Base-by-base conservation (phyloP, 2,888 invertebrate genomes). In the Eupithecia insigniata region DNA sequence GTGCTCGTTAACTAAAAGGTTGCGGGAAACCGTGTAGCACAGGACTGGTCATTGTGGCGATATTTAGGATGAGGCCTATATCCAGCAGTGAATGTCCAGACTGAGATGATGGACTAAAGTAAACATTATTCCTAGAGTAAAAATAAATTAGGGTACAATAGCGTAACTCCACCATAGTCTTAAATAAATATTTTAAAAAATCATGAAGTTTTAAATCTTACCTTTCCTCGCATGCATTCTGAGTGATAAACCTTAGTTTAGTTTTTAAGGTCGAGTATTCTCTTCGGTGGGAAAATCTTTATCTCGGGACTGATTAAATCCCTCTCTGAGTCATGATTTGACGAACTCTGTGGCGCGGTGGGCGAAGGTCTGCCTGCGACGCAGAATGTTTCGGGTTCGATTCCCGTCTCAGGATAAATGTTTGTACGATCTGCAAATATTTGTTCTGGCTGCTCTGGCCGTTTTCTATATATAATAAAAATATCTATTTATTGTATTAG, bases 111-210 rank as follows among this genome's bases (percentile, higher is more conserved):
- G 55, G 0, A 51, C 22, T 51, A 22, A 22, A 22, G 5, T 4
- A 12, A 4, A 55, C 14, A n/a, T 46, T 36, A 18, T 26, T 26
- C 5, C 12, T 55, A 14, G 12, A 14, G 22, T 51, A 55, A 51
- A 62, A n/a, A 67, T 2, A 28, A 28, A 43, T 39, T 26, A 43
- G 62, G 32, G 60, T 61, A 51, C 12, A 26, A 10, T 66, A 62
- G 74, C 69, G 74, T 74, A 71, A 74, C 71, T 60, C 74, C 71
- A 74, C 71, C 74, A 18, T 71, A 69, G 55, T 68, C 66, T 3
- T 39, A 2, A 73, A 34, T 73, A 70, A 67, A 73, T 26, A 66
- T 66, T 43, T 26, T 43, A 0, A 43, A 51, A 2, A 26, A 51
- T 26, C 5, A 26, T 14, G 12, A 1, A 1, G 8, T 22, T 55